Evolutionary conservation across 2,888 invertebrate genomes (phyloP).

Genomic region (Sycophila texana): DNA sequence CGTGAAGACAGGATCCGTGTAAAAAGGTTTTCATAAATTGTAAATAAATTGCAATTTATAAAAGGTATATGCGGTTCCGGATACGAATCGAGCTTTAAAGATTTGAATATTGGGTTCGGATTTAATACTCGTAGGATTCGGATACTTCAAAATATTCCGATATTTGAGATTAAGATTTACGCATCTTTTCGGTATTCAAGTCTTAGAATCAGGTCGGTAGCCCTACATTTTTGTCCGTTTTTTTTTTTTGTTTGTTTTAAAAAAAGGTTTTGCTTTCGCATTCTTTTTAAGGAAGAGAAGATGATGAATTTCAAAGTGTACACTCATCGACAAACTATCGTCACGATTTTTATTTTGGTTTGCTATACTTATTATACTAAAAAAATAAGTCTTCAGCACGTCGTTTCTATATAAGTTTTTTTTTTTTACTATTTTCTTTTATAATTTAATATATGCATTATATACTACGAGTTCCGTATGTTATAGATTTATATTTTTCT

Average conservation of each 20-base stretch:
- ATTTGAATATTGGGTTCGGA: too few species aligned
- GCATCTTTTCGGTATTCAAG: too few species aligned
- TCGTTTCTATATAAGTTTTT: constrained; percentile 5
- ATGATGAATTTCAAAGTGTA: constrained; percentile 3
- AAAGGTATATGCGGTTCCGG: too few species aligned
- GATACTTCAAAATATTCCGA: neutral
- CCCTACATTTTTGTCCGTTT: neutral
- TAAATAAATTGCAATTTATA: too few species aligned
- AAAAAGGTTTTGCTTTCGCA: neutral
- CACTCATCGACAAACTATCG: neutral
- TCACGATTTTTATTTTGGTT: neutral
- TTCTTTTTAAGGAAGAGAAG: constrained; percentile 13
- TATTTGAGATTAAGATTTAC: too few species aligned
- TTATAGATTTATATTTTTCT: neutral
- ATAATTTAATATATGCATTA: constrained; percentile 4
- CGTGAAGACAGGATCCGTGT: too few species aligned
- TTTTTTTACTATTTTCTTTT: constrained; percentile 13
- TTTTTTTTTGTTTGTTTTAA: neutral
- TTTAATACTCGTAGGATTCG: too few species aligned
- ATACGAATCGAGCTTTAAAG: too few species aligned
- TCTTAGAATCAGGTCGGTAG: too few species aligned
- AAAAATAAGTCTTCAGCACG: constrained; percentile 41
- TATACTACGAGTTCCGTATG: constrained; percentile 4
- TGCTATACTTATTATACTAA: constrained; percentile 20
- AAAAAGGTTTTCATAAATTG: too few species aligned